Evolutionary conservation across 2,797 vertebrate genomes (phyloP).

Genomic region (Macropus fuliginosus): DNA sequence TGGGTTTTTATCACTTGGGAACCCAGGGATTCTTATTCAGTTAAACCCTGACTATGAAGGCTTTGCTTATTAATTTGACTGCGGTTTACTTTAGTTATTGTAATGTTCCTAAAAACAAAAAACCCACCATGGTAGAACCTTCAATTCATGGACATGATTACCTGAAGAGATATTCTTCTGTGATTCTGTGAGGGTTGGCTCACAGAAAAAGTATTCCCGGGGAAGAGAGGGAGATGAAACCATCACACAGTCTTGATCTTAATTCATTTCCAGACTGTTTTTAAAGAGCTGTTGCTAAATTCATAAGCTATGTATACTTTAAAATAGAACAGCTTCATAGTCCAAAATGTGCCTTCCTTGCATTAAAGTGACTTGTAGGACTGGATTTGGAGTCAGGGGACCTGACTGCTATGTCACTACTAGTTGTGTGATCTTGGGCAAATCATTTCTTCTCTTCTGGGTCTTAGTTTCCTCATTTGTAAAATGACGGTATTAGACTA

Average conservation of each 20-base stretch:
- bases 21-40: conserved; percentile 58
- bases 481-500: neutral
- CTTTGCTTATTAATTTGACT: conserved; percentile 76
- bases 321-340: conserved; percentile 45
- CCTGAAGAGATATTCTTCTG: conserved; percentile 56
- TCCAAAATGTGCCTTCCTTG: conserved; percentile 18
- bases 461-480: neutral
- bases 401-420: neutral
- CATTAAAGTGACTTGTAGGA: neutral
- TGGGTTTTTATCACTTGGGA: conserved; percentile 48
- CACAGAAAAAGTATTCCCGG: conserved; percentile 51
- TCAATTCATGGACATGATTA: conserved; percentile 39
- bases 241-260: conserved; percentile 9
- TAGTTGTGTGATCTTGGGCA: neutral
- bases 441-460: neutral
- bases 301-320: neutral
- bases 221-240: neutral
- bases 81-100: conserved; percentile 71
- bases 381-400: neutral
- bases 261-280: conserved; percentile 65
- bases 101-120: conserved; percentile 61
- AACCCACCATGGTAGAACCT: conserved; percentile 8
- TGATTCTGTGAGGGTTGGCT: conserved; percentile 15
- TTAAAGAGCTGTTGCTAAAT: conserved; percentile 31
- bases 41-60: conserved; percentile 65